Evolutionary conservation across 2,797 vertebrate species (phyloP), one percentile per base, ranked within the genome.

Genomic region (Apogon talboti): DNA sequence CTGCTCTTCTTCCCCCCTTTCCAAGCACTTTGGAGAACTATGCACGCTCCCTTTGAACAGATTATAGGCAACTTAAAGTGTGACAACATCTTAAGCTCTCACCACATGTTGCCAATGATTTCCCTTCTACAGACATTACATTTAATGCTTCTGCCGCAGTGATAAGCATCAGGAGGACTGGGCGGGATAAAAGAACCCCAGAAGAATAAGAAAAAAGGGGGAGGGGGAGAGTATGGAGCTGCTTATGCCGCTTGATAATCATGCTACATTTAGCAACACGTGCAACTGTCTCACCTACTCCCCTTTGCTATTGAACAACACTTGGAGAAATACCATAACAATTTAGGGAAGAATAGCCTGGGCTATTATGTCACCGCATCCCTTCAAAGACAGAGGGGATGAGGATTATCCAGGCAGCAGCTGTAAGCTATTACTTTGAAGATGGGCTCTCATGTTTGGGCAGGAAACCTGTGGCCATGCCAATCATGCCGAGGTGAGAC

Each of bases 351-450:
- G 87, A 92, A 90, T 83, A 78, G 93, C 86, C 54, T 1, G 59
- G 62, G 86, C 95, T 93, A 94, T 95, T 95, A 95, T 96, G 95
- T 95, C 93, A 92, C 81, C 76, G 49, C 86, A 85, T 89, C 92
- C 79, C 82, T 83, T 91, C 88, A 91, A 94, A 96, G 94, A 95
- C 92, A 92, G 94, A 94, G 86, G 91, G 88, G 84, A 82, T 92
- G 92, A 91, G 93, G 94, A 95, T 94, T 94, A 94, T 82, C 94
- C 92, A 87, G 71, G 72, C 94, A 94, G 94, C 95, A 97, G 95
- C 96, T 97, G 96, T 94, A 96, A 97, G 95, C 94, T 92, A 94
- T 95, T 92, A 93, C 95, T 97, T 96, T 96, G 95, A 97, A 96
- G 95, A 94, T 79, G 85, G 92, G 87, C 79, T 82, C 88, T 88